Evolutionary conservation across 2,797 vertebrate species (phyloP).

Genomic region (Corythornis leucogaster): DNA sequence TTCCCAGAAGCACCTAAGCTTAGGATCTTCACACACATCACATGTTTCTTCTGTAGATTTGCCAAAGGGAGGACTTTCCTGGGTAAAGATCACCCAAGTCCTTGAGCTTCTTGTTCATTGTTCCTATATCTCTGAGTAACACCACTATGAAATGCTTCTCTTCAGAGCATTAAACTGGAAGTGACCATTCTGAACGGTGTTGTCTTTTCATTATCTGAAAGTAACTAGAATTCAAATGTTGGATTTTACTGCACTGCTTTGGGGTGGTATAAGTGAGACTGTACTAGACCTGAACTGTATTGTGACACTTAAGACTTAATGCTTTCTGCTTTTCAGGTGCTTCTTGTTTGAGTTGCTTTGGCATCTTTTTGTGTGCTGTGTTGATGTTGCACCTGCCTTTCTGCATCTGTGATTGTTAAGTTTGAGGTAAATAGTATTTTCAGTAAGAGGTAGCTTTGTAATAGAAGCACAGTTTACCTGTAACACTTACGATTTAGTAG

Average conservation of each 20-base stretch:
- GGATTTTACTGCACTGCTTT: background rate
- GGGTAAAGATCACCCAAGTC: background rate
- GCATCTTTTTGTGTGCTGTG: constrained; percentile 38
- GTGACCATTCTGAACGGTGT: background rate
- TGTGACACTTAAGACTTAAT: background rate
- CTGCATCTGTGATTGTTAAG: background rate
- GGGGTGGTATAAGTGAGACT: background rate
- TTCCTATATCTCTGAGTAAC: background rate
- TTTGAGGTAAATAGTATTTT: constrained; percentile 21
- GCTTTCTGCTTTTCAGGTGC: constrained; percentile 62
- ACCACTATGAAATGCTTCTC: background rate
- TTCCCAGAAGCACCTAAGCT: background rate
- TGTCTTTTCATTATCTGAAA: background rate
- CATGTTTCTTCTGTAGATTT: background rate
- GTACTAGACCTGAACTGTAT: background rate
- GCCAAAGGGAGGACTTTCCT: background rate
- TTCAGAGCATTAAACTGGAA: background rate
- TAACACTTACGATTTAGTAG: background rate
- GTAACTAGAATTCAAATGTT: background rate
- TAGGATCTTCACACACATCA: accelerated
- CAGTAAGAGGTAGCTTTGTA: background rate
- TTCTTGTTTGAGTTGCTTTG: background rate
- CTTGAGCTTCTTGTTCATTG: background rate
- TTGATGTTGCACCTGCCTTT: constrained; percentile 24
- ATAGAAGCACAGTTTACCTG: background rate